These are phyloP conservation scores for Lasioglossum marginatum DNA, from an alignment of 2,888 invertebrate species.

Conservation along the genomic window DNA sequence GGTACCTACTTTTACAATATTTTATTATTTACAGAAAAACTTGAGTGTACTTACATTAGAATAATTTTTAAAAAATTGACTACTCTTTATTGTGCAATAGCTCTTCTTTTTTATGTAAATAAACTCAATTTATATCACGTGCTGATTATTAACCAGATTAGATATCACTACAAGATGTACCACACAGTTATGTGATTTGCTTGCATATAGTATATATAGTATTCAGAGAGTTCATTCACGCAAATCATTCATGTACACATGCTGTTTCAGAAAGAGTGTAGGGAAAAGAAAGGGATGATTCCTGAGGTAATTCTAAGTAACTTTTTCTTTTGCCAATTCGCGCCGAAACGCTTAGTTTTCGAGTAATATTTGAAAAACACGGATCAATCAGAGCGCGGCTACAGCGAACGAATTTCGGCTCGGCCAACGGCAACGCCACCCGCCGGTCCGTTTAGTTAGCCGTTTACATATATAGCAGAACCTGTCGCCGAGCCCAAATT, in stretches of 20 bases:
- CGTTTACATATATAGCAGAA: too few relatives aligned
- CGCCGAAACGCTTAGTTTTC: too few relatives aligned
- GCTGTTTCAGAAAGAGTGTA: too few relatives aligned
- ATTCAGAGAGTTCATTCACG: background rate
- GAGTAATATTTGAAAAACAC: too few relatives aligned
- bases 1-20: background rate
- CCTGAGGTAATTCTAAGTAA: too few relatives aligned
- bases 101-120: background rate
- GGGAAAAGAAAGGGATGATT: too few relatives aligned
- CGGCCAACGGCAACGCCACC: too few relatives aligned
- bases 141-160: slow-evolving; percentile 23
- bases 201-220: background rate
- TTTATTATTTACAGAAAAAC: background rate
- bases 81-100: background rate
- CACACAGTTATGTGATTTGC: background rate
- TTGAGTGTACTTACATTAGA: background rate
- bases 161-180: background rate
- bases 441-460: too few relatives aligned
- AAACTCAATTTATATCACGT: slow-evolving; percentile 18
- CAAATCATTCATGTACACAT: background rate
- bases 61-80: background rate
- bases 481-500: too few relatives aligned
- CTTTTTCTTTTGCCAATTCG: too few relatives aligned
- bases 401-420: too few relatives aligned
- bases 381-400: too few relatives aligned